Conservation (phyloP, 2,113 vertebrate genomes). For the Saguinus midas region DNA sequence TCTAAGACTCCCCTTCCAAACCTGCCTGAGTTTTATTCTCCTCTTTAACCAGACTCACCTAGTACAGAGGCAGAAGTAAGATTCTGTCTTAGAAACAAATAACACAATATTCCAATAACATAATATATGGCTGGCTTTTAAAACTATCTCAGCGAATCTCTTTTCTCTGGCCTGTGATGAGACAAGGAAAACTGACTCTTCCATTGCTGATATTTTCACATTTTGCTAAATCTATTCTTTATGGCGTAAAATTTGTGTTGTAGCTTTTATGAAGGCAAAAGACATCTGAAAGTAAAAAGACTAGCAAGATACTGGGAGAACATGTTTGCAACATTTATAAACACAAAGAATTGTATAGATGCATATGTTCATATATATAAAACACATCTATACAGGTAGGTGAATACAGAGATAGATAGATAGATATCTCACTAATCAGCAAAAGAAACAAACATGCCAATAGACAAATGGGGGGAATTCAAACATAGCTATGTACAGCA, state of each 20-base stretch:
- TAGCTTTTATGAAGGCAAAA: conserved; percentile 5
- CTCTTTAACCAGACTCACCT: background rate
- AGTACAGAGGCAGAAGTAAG: background rate
- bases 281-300: background rate
- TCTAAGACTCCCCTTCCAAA: background rate
- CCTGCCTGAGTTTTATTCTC: background rate
- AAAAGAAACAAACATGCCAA: background rate
- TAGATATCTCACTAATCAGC: background rate
- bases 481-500: background rate
- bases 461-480: background rate
- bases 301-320: background rate
- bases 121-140: background rate
- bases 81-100: background rate
- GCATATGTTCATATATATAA: no score
- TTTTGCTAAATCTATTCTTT: background rate
- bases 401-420: background rate
- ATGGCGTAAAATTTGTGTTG: background rate
- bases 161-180: background rate
- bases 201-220: background rate
- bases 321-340: background rate
- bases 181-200: background rate
- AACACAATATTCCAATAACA: background rate
- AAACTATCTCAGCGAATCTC: background rate
- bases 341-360: background rate
- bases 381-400: background rate